Conservation (phyloP, 2,797 vertebrate genomes). For the Megaceryle alcyon region DNA sequence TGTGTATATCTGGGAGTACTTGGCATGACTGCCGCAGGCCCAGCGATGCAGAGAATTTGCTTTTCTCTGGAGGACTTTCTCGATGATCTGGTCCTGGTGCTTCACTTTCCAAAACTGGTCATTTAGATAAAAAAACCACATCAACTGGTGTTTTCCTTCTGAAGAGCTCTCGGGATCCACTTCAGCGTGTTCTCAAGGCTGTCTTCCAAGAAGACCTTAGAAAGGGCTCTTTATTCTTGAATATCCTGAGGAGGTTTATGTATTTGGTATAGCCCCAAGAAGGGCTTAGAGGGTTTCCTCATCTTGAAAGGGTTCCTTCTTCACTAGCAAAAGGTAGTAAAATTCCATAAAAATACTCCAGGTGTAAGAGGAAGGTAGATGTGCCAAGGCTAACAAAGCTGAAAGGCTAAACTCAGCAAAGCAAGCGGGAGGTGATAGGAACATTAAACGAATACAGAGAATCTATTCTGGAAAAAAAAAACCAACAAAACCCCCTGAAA, state of each 20-base stretch:
- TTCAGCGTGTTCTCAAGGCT: background rate
- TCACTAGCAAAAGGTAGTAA: background rate
- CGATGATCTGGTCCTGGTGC: background rate
- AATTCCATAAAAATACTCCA: background rate
- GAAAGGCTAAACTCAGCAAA: background rate
- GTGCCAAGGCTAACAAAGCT: background rate
- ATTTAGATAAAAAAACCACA: background rate
- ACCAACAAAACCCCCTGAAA: too few relatives aligned
- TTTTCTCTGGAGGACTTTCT: background rate
- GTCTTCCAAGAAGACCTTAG: background rate
- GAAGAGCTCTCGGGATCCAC: background rate
- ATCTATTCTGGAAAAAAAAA: too few relatives aligned
- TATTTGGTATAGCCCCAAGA: background rate
- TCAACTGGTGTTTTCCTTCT: background rate
- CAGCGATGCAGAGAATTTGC: background rate
- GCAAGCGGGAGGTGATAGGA: background rate
- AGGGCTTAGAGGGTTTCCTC: background rate
- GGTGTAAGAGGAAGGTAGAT: background rate
- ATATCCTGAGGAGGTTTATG: conserved; percentile 6
- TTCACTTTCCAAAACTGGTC: background rate
- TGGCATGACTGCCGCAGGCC: background rate
- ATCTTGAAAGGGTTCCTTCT: conserved; percentile 20
- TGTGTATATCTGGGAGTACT: background rate
- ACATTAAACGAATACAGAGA: background rate
- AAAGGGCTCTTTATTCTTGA: conserved; percentile 38